Base-by-base conservation (phyloP, 2,797 vertebrate genomes). In the Fistularia tabacaria region DNA sequence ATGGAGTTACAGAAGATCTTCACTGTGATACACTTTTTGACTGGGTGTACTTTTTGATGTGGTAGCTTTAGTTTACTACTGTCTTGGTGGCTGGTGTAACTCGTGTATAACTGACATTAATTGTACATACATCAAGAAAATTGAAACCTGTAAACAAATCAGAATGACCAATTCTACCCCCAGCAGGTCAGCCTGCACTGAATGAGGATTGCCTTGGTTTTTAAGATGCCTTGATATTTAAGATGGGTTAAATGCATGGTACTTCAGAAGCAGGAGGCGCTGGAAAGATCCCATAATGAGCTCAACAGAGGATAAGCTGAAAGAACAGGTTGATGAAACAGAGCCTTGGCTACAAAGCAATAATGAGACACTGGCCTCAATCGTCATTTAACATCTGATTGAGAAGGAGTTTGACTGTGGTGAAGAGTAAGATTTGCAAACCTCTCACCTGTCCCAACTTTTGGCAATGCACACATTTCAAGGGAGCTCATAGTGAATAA, bases 271-370 rank as follows among this genome's bases (percentile, higher is more conserved):
- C 45, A 43, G 8, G 47, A 46, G 64, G 71, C 8, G 14, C 7
- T 10, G 12, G 14, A 14, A 43, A 74, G 66, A 88, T 83, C 85
- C 62, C 73, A 88, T 89, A 85, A 89, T 82, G 61, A 75, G 87
- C 84, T 89, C 80, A 85, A 66, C 54, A 38, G 12, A 49, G 71
- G 83, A 85, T 87, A 75, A 88, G 57, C 80, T 71, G 66, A 40
- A 49, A 55, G 70, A 73, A 63, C 67, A 74, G 61, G 65, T 52
- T 38, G 44, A 61, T 64, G 76, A 80, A 84, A 79, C 65, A 61
- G 76, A 78, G 52, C 73, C 62, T 59, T 47, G 59, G 49, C 68
- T 67, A 55, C 42, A 66, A 57, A 52, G 9, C 51, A 36, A 64
- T 49, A 54, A n/a, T 52, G 39, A 36, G 7, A 51, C 42, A 12